Conservation (phyloP, 2,113 vertebrate species). For the Pangasianodon gigas region DNA sequence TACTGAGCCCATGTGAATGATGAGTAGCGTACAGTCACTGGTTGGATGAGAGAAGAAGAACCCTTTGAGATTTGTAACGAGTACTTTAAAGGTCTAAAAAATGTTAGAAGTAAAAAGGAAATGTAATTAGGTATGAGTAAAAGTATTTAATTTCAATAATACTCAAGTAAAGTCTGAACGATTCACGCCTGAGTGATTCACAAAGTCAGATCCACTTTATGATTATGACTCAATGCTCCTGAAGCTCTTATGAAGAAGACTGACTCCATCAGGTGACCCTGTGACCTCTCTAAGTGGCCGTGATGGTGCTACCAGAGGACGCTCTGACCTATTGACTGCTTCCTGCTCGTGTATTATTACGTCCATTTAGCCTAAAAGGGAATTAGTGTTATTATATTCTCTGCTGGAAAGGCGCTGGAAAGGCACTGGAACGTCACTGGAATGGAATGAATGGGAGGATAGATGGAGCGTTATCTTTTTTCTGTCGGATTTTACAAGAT, state of each 20-base stretch:
- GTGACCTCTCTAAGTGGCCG: neutral
- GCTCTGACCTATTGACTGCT: constrained; percentile 1
- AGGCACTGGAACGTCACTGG: neutral
- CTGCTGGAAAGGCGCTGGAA: neutral
- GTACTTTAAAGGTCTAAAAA: no score
- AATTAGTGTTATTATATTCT: constrained; percentile 36
- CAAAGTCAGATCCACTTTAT: neutral
- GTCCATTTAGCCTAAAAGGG: neutral
- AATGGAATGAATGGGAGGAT: neutral
- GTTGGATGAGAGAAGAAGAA: no score
- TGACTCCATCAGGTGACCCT: neutral
- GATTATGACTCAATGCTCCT: no score
- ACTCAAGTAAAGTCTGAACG: no score
- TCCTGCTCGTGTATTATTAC: neutral
- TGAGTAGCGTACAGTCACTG: no score
- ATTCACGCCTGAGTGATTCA: neutral
- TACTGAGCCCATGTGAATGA: no score
- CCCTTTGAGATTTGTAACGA: no score
- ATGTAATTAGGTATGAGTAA: no score
- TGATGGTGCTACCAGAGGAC: neutral
- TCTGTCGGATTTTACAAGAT: constrained; percentile 1
- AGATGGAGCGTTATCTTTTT: neutral
- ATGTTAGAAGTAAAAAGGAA: no score
- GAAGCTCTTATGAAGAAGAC: neutral
- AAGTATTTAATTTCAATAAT: no score